Evolutionary conservation across 2,888 invertebrate genomes (phyloP), one percentile per base, ranked within the genome.

Genomic region (Drepana falcataria): DNA sequence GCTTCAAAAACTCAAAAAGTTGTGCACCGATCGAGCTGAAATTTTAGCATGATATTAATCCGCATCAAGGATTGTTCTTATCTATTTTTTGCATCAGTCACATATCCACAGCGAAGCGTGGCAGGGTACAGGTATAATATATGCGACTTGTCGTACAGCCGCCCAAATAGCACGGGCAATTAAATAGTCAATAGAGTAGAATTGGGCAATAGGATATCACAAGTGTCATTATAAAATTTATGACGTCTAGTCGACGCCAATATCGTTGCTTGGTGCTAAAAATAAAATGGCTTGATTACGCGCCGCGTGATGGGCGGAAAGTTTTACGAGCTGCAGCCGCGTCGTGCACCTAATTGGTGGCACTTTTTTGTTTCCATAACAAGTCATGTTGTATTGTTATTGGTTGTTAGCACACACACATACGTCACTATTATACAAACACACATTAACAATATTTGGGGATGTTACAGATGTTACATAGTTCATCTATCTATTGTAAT

Each of bases 211-310:
- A 55, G 35, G 53, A 47, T 35, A 59, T 55, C 62, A 55, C 56
- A 49, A 49, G 48, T 55, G 51, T 57, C 57, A 61, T 68, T 65
- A 64, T 59, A 54, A 51, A 64, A 64, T 71, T 71, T 68, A 73
- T 64, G 64, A 66, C 61, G 75, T 75, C 75, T 74, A 64, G 74
- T 59, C 68, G 59, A 35, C 55, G 59, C 55, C 49, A 57, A 49
- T 59, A 58, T 57, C 58, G 37, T 52, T 21, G 21, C 21, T 21
- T 21, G 58, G 41, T 35, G 55, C 56, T 59, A 60, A 59, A 53
- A 58, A 60, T 60, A 59, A 48, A 35, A 35, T 35, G 47, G 41
- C 47, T 51, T 48, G 55, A 57, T 57, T 55, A 55, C 48, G 48
- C 52, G 53, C 48, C 35, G 55, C 49, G 51, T 41, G 47, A 55